Percentiles rank a stretch among this genome's conserved stretches.
Conservation (phyloP, 1,140 invertebrate genomes). For the Diabrotica undecimpunctata region DNA sequence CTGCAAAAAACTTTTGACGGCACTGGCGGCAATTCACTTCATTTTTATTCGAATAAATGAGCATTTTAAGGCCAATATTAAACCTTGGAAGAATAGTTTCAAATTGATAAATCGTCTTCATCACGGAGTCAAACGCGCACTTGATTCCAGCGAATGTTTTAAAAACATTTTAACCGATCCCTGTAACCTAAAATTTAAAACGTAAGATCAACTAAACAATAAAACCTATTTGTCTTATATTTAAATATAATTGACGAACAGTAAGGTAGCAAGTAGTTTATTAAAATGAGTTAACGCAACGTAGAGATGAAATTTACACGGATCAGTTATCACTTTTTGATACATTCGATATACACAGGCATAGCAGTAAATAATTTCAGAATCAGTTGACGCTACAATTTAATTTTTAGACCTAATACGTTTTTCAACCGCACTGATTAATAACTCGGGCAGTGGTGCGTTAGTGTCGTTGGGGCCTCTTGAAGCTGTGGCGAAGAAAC, state of each 20-base stretch:
- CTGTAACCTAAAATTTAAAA: neutral
- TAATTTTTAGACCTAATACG: neutral
- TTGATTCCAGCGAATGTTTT: neutral
- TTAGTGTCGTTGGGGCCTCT: constrained; percentile 38
- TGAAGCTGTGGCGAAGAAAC: constrained; percentile 50
- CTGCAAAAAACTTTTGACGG: constrained; percentile 18
- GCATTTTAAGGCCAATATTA: constrained; percentile 40
- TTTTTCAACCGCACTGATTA: neutral
- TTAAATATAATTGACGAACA: too few species aligned
- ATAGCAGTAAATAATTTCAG: too few species aligned
- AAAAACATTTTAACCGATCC: constrained; percentile 7
- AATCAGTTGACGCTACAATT: too few species aligned
- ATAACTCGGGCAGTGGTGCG: neutral
- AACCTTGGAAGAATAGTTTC: constrained; percentile 37
- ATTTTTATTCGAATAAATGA: constrained; percentile 33
- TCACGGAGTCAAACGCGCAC: neutral
- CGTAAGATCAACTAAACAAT: too few species aligned
- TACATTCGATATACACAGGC: too few species aligned
- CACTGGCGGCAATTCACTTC: constrained; percentile 29
- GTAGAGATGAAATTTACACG: too few species aligned
- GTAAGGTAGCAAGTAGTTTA: too few species aligned
- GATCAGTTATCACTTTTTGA: too few species aligned
- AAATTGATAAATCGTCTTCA: constrained; percentile 5
- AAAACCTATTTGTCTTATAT: too few species aligned
- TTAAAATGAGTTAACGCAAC: too few species aligned